These are phyloP conservation scores for Polietes domitor DNA, from an alignment of 2,888 invertebrate genomes.

Conservation along the genomic window DNA sequence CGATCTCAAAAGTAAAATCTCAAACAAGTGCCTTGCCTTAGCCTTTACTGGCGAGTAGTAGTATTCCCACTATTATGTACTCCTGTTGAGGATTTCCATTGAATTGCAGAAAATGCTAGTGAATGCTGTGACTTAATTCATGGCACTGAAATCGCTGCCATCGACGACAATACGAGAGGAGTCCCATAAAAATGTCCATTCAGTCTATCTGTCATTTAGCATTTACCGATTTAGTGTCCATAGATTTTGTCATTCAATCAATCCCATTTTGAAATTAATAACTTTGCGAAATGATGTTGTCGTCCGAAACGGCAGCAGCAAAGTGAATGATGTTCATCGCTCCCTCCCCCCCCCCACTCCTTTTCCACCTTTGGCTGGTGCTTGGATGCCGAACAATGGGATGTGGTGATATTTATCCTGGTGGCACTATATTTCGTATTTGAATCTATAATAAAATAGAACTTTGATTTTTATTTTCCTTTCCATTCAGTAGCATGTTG, in stretches of 20 bases:
- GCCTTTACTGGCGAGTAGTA: not conserved
- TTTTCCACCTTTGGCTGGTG: not conserved
- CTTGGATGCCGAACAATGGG: slow-evolving; percentile 11
- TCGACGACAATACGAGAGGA: slow-evolving; percentile 7
- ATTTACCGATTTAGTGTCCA: slow-evolving; percentile 68
- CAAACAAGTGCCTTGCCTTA: slow-evolving; percentile 7
- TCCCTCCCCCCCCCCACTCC: not conserved
- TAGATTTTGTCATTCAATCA: slow-evolving; percentile 76
- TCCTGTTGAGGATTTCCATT: slow-evolving; percentile 1
- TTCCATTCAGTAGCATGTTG: not conserved
- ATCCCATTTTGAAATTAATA: slow-evolving; percentile 75
- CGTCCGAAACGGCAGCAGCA: slow-evolving; percentile 41
- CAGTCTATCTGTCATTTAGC: slow-evolving; percentile 59
- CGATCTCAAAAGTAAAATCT: slow-evolving; percentile 27
- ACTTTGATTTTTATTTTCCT: slow-evolving; percentile 53
- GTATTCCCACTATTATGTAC: not conserved
- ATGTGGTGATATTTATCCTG: slow-evolving; percentile 21
- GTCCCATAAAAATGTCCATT: slow-evolving; percentile 46
- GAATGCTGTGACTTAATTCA: slow-evolving; percentile 63
- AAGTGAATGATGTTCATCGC: not conserved
- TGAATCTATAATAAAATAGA: slow-evolving; percentile 48
- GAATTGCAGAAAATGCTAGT: not conserved
- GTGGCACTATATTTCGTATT: slow-evolving; percentile 32
- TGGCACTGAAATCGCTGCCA: slow-evolving; percentile 16
- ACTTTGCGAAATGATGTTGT: slow-evolving; percentile 70